Evolutionary conservation across 2,888 invertebrate genomes (phyloP), one percentile per base, ranked within the genome.

Genomic region (Entomobrya proxima): DNA sequence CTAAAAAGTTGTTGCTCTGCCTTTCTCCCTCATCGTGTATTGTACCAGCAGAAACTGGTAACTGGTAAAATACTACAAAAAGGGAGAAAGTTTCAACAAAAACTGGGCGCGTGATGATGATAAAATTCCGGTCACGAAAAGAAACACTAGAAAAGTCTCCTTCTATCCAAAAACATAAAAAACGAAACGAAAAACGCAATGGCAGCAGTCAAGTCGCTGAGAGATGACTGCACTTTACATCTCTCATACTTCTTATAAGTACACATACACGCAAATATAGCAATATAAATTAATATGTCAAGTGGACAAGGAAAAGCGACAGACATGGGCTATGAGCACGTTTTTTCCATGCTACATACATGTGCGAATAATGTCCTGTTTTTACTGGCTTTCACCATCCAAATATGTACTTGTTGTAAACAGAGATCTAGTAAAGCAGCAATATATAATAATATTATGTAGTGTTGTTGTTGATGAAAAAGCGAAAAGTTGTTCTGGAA

Each of bases 121-220:
- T 75, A 52, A 75, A 55, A 75, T 75, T 75, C 75, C 37, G 37
- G 75, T 75, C 75, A 75, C 75, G 75, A 75, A 37, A 37, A 35
- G 37, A 21, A 52, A 55, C 75, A 44, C 52, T 55, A 32, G 21
- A 24, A 21, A 55, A 35, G 6, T 52, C 5, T 7, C n/a, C n/a
- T n/a, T 72, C 44, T 15, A 69, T 21, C 21, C 9, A 37, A 27
- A 55, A 55, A 15, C 13, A n/a, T n/a, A n/a, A n/a, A n/a, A n/a
- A n/a, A n/a, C n/a, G n/a, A n/a, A n/a, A n/a, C n/a, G n/a, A n/a
- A n/a, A n/a, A n/a, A 13, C 1, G 30, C 58, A 3, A 18, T 1
- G 13, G 40, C 37, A 67, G 18, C 67, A 67, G 67, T 67, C 15
- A 64, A 67, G 24, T 40, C n/a, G n/a, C n/a, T n/a, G n/a, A 18